Evolutionary conservation across 2,888 invertebrate species (phyloP), one percentile per base, ranked within the genome.

Genomic region (Anagyrus pseudococci): DNA sequence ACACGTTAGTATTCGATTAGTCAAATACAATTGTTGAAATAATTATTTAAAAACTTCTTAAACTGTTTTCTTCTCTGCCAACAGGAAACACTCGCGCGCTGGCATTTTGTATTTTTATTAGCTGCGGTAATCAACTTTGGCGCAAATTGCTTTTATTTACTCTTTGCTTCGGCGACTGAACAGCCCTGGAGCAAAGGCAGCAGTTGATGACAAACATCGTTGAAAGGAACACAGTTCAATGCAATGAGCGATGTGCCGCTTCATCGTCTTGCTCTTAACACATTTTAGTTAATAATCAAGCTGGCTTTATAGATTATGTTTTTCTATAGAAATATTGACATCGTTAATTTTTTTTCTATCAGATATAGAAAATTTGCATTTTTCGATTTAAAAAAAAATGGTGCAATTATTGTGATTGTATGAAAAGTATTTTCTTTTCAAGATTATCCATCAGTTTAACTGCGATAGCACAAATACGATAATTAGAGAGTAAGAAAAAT

Each of bases 91-190:
- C 76, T 90, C 20, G 87, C 87, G 0, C 88, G 89, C 69, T 91
- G 90, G 90, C 84, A 89, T 23, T 85, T 88, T 69, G 92, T 93
- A 22, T 93, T 93, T 80, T 91, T 92, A 82, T 81, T 93, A 71
- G 91, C 91, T 0, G 92, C 92, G 0, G 88, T 86, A 0, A 86
- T 93, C 57, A 92, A 90, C 75, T 87, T 92, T 50, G 87, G 85
- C 13, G 85, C 89, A 0, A 92, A 92, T 81, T 84, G 89, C 41
- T 89, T 93, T 76, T 93, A 93, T 77, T 81, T 93, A 64, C 83
- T 90, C 69, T 92, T 92, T 76, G 90, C 91, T 1, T 91, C 91
- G 69, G 90, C 92, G 0, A 87, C 88, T 43, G 92, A 92, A 78
- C 90, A 92, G 69, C 79, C 84, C 2, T 90, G 89, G 89, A 85